Base-by-base conservation (phyloP, 1,140 invertebrate genomes). In the Cyclina sinensis region DNA sequence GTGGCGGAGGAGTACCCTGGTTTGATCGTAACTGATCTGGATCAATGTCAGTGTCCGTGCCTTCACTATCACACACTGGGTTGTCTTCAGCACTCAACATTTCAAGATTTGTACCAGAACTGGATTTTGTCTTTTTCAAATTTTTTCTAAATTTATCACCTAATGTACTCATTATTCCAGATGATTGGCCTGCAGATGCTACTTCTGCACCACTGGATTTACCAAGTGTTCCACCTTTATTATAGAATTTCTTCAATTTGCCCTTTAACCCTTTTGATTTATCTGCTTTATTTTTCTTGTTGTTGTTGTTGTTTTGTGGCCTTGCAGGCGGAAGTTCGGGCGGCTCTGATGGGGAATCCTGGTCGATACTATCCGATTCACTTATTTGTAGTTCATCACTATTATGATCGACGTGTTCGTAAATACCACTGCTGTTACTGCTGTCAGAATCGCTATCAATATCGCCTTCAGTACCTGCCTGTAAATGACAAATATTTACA, bases 381-480 rank as follows among this genome's bases (percentile, higher is more conserved):
- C 74, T 80, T 1, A 86, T 18, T 21, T 7, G 24, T 43, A 24
- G 43, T 1, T 88, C 62, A 21, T 70, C 27, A 14, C 21, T 27
- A 43, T 74, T 48, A 18, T 81, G 35, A 65, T 86, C 48, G 27
- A 88, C 32, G 5, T 79, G 78, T 73, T 88, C 86, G 32, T 88
- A 88, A 11, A 88, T 82, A 73, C 83, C 83, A 43, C 32, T 54
- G 62, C 32, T 54, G 65, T 74, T 74, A 48, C 83, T 86, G 35
- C 79, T 82, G 70, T 82, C 79, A 5, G 76, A 68, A 46, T 88
- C 86, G 54, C 86, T 88, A 68, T 88, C 86, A 43, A 88, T 88
- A 76, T 88, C 86, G 48, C 86, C 86, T 48, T 88, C 86, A 14
- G 78, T 88, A 46, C 86, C 86, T 39, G 86, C 24, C 85, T 87